Percentiles rank a stretch among this genome's conserved stretches.
These are phyloP conservation scores for Muscicapa adusta DNA, from an alignment of 2,113 vertebrate genomes.

Conservation along the genomic window DNA sequence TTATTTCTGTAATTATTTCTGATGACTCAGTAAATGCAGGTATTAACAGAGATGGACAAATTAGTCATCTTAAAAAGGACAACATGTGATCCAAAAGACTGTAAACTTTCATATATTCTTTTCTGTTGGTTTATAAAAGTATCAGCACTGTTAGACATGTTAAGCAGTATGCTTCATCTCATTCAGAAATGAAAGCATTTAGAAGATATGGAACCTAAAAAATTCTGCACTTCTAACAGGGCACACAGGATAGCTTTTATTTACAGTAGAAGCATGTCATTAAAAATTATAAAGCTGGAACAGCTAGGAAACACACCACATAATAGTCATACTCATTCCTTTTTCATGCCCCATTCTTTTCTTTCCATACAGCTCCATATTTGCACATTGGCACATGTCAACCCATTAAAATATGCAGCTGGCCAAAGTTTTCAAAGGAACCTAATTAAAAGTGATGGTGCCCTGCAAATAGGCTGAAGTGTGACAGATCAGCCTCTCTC, in stretches of 20 bases:
- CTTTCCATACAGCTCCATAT: neutral
- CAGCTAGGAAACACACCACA: neutral
- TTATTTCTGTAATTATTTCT: neutral
- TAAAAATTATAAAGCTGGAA: neutral
- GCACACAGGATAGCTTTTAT: neutral
- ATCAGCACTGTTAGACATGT: neutral
- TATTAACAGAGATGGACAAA: neutral
- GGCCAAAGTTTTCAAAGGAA: constrained; percentile 24
- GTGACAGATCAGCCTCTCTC: neutral
- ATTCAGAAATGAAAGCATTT: neutral
- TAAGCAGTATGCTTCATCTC: neutral
- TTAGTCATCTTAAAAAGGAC: neutral
- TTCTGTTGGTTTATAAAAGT: neutral
- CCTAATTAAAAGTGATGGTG: constrained; percentile 35
- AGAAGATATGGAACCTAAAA: neutral
- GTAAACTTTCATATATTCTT: neutral
- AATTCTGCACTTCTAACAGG: neutral
- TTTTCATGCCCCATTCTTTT: neutral
- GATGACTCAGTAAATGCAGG: neutral
- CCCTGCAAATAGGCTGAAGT: neutral
- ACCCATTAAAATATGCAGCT: constrained; percentile 56
- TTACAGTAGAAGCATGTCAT: neutral
- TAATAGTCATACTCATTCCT: neutral
- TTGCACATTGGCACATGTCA: neutral
- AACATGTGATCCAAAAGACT: neutral